Evolutionary conservation across 1,140 invertebrate genomes (phyloP).

Genomic region (Apis cerana): DNA sequence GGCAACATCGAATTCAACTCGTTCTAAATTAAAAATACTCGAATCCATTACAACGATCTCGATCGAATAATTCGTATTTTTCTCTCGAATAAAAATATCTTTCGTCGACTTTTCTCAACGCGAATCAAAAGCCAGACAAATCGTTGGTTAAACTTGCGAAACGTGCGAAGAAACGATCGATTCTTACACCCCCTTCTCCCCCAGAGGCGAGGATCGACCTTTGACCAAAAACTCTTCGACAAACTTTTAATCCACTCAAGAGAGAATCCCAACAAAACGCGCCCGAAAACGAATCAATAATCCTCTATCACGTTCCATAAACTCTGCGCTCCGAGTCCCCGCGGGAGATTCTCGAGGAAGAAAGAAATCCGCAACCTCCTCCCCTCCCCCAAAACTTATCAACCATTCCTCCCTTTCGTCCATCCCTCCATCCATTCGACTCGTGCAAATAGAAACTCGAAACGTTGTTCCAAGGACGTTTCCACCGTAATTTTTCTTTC

Average conservation of each 20-base stretch:
- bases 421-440: neutral
- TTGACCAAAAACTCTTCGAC: neutral
- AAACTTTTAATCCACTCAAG: neutral
- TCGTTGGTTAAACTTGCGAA: neutral
- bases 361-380: neutral
- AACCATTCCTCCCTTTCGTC: neutral
- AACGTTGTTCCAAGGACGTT: neutral
- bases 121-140: neutral
- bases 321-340: neutral
- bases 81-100: too few species aligned
- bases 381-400: neutral
- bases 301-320: neutral
- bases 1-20: too few species aligned
- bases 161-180: neutral
- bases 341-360: neutral
- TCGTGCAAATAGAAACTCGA: neutral
- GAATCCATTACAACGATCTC: too few species aligned
- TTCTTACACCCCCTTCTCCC: too few species aligned
- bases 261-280: neutral
- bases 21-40: too few species aligned
- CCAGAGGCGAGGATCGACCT: neutral
- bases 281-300: neutral
- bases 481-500: neutral
- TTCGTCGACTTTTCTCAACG: neutral
- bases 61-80: too few species aligned